A percentile compares a stretch with the other conserved stretches of the same genome.
phyloP scores from a whole-genome alignment of 53 echinoderm and acorn worm genomes.

The Apostichopus leukothele region DNA sequence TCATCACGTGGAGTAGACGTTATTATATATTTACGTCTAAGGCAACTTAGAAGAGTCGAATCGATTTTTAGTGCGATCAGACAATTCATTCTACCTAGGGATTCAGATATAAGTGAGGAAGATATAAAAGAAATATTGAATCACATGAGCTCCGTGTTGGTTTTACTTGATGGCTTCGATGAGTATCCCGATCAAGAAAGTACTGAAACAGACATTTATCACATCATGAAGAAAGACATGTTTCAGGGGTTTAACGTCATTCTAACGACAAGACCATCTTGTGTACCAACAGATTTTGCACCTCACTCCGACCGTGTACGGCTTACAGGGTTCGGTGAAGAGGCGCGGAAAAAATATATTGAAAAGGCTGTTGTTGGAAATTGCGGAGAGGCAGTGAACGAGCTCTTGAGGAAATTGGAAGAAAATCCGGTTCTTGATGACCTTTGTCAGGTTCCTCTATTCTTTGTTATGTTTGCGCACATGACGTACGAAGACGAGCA shows the following conservation, averaged over 20 bases:
- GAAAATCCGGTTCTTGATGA: neutral
- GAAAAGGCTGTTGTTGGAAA: neutral
- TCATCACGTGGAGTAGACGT: neutral
- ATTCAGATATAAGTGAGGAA: neutral
- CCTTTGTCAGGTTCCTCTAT: conserved; percentile 11
- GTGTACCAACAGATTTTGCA: neutral
- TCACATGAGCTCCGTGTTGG: neutral
- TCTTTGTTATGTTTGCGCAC: conserved; percentile 22
- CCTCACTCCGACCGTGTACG: neutral
- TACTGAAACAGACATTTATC: neutral
- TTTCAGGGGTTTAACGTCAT: neutral
- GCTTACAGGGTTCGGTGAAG: neutral
- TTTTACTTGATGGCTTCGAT: neutral
- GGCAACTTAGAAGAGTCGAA: neutral
- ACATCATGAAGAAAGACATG: conserved; percentile 2
- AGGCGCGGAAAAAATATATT: neutral
- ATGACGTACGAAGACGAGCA: neutral
- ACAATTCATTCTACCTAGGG: conserved; percentile 2
- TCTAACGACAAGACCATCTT: neutral
- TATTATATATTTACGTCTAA: neutral
- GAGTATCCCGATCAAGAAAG: conserved; percentile 15
- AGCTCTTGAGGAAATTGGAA: neutral
- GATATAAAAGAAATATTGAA: neutral
- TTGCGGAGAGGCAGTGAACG: neutral
- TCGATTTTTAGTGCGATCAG: neutral